Percentiles rank a stretch among this genome's conserved stretches.
These are phyloP conservation scores for Meleagris gallopavo DNA, from an alignment of 2,113 vertebrate genomes.

Conservation along the genomic window DNA sequence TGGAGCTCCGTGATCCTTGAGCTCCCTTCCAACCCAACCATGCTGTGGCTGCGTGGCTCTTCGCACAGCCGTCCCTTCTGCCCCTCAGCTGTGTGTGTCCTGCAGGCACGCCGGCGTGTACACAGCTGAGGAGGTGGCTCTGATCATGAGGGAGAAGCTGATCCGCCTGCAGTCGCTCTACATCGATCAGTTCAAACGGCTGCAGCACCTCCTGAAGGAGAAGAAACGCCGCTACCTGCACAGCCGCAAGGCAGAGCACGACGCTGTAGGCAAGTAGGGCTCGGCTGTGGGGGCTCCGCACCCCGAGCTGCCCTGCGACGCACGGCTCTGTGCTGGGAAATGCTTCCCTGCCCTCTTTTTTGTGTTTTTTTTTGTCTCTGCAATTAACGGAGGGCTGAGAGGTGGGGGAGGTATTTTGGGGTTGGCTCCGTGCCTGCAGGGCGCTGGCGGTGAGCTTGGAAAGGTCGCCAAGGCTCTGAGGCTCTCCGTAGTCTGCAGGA, in stretches of 20 bases:
- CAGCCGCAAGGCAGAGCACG: conserved; percentile 90
- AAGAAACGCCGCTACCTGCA: conserved; percentile 93
- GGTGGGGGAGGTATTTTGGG: not conserved
- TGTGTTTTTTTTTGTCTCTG: too few species aligned
- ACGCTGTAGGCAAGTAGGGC: conserved; percentile 83
- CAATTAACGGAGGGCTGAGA: too few species aligned
- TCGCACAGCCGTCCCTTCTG: too few species aligned
- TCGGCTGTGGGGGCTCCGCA: not conserved
- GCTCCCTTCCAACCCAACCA: too few species aligned
- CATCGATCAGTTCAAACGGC: conserved; percentile 97
- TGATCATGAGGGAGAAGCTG: conserved; percentile 96
- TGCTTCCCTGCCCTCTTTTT: too few species aligned
- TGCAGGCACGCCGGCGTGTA: conserved; percentile 94
- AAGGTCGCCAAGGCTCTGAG: not conserved
- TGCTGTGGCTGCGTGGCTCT: too few species aligned
- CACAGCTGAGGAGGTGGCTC: conserved; percentile 95
- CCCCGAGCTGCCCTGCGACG: not conserved
- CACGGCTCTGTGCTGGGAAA: too few species aligned
- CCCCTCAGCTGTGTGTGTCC: not conserved
- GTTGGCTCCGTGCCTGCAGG: not conserved
- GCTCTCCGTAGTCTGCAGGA: conserved; percentile 40
- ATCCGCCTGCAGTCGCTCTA: conserved; percentile 97
- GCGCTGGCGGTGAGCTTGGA: rapidly evolving
- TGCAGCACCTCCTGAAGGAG: conserved; percentile 96
- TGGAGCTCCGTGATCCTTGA: too few species aligned